phyloP scores from a whole-genome alignment of 2,797 vertebrate species.

The Furcifer pardalis region DNA sequence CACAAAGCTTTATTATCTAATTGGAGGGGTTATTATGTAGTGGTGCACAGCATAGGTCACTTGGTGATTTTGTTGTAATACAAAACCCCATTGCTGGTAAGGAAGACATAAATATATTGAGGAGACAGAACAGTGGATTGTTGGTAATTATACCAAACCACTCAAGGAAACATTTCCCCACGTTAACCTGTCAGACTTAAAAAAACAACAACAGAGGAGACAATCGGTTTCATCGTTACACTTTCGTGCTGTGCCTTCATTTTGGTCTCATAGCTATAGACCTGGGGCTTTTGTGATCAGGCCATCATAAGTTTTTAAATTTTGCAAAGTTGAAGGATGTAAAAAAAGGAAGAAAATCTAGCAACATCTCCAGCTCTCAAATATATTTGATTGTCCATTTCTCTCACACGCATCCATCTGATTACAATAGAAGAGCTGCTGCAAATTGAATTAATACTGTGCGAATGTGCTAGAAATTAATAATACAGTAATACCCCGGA shows the following conservation, averaged over 20 bases:
- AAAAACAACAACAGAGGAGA: slow-evolving; percentile 34
- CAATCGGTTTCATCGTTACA: slow-evolving; percentile 23
- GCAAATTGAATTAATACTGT: background rate
- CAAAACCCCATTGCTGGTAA: background rate
- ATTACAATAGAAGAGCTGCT: background rate
- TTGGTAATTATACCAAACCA: slow-evolving; percentile 7
- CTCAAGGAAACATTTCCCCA: slow-evolving; percentile 19
- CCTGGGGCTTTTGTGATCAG: background rate
- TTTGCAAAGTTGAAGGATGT: background rate
- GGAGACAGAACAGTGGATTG: background rate
- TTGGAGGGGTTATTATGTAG: background rate
- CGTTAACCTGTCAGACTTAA: slow-evolving; percentile 7
- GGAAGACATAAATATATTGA: background rate
- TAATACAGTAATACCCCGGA: no score
- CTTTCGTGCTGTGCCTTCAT: slow-evolving; percentile 40
- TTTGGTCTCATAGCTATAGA: slow-evolving; percentile 35
- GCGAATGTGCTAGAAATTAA: background rate
- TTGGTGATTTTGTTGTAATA: background rate
- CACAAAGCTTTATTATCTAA: fast-evolving
- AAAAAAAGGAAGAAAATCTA: background rate
- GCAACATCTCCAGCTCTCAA: background rate
- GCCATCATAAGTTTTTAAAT: background rate
- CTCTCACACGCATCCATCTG: background rate
- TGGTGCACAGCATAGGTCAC: background rate
- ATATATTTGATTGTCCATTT: background rate